Conservation (phyloP, 1,140 invertebrate genomes). For the Lysiphlebus fabarum region DNA sequence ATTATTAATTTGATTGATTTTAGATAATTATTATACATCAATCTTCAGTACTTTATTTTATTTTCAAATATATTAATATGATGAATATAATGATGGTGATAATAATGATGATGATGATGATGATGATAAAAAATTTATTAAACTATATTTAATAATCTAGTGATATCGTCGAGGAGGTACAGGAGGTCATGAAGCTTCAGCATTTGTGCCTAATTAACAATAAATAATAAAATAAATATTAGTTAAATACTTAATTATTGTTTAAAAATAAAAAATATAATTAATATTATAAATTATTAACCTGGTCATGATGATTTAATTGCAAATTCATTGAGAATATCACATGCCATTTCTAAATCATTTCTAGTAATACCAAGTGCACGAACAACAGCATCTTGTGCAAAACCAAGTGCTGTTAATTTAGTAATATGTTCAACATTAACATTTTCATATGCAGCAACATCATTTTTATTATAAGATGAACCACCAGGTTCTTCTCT, state of each 20-base stretch:
- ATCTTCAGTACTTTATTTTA: too few species aligned
- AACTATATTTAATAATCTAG: conserved; percentile 20
- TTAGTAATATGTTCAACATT: conserved; percentile 87
- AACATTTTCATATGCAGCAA: conserved; percentile 77
- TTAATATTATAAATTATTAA: conserved; percentile 25
- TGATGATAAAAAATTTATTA: too few species aligned
- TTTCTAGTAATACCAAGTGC: conserved; percentile 88
- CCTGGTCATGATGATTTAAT: conserved; percentile 60
- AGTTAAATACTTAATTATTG: background rate
- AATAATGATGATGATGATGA: too few species aligned
- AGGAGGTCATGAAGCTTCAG: conserved; percentile 36
- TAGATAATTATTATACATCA: too few species aligned
- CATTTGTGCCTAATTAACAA: conserved; percentile 28
- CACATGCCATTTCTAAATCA: conserved; percentile 90
- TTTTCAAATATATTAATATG: too few species aligned
- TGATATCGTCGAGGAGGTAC: conserved; percentile 37
- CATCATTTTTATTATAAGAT: conserved; percentile 35
- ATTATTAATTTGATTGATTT: too few species aligned
- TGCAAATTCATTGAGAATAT: conserved; percentile 90
- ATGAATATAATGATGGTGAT: too few species aligned
- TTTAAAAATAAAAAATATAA: background rate
- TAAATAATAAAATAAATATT: background rate
- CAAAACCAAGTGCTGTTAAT: conserved; percentile 83
- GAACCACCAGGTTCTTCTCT: conserved; percentile 42
- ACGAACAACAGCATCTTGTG: conserved; percentile 83